phyloP scores from a whole-genome alignment of 2,113 vertebrate genomes.

The Oncorhynchus kisutch region DNA sequence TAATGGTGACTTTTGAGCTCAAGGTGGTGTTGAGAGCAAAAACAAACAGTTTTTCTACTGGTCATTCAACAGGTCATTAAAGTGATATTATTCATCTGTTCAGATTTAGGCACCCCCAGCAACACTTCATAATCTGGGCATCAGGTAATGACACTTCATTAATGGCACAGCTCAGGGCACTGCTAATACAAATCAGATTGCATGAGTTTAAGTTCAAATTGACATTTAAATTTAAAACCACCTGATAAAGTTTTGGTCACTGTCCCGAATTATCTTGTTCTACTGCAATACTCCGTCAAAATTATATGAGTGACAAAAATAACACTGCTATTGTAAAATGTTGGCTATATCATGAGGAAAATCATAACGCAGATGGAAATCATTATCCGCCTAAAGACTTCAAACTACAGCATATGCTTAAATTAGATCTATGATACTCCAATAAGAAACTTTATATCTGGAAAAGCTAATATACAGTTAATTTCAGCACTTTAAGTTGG shows the following conservation, averaged over 20 bases:
- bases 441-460: neutral
- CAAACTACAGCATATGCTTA: too few relatives aligned
- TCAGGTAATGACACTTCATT: neutral
- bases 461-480: neutral
- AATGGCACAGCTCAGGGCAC: neutral
- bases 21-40: neutral
- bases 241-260: neutral
- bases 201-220: neutral
- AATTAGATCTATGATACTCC: neutral
- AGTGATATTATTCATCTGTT: neutral
- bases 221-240: neutral
- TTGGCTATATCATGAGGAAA: neutral
- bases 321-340: conserved; percentile 1
- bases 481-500: neutral
- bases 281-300: neutral
- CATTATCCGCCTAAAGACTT: neutral
- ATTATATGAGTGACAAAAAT: neutral
- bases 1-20: neutral
- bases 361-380: neutral
- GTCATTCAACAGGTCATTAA: conserved; percentile 1
- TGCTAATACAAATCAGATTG: neutral
- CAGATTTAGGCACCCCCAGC: neutral
- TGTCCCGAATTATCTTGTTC: neutral
- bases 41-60: neutral
- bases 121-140: neutral